A percentile compares a stretch with the other conserved stretches of the same genome.
Evolutionary conservation across 2,113 vertebrate genomes (phyloP).

Genomic region (Eidolon helvum): DNA sequence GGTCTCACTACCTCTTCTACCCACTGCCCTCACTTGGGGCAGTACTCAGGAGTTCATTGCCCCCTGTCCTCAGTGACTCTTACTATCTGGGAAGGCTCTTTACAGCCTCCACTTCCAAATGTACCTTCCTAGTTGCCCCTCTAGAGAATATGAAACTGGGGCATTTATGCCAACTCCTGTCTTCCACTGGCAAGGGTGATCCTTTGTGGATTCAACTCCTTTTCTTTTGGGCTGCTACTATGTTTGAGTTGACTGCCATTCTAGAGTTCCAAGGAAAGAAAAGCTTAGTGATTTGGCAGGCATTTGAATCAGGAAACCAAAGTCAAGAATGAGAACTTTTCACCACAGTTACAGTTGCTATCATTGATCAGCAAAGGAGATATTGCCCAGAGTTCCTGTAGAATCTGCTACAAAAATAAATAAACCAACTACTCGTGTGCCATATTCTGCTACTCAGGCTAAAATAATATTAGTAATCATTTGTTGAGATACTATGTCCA

Average conservation of each 20-base stretch:
- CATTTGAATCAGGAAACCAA: background rate
- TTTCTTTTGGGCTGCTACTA: background rate
- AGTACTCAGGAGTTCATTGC: background rate
- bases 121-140: background rate
- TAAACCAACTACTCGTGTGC: background rate
- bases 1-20: background rate
- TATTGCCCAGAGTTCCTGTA: background rate
- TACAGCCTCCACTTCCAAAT: background rate
- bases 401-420: background rate
- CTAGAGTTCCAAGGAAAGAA: background rate
- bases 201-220: background rate
- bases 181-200: background rate
- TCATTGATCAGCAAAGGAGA: background rate
- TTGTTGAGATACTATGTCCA: background rate
- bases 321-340: background rate
- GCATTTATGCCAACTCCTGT: background rate
- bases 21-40: background rate
- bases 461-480: background rate
- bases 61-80: background rate
- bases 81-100: background rate
- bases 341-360: background rate
- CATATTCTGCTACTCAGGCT: background rate
- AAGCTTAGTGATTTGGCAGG: background rate
- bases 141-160: background rate
- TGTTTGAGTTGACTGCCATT: background rate